Base-by-base conservation (phyloP, 92 coral and sea anemone species). In the Zoanthus sociatus region DNA sequence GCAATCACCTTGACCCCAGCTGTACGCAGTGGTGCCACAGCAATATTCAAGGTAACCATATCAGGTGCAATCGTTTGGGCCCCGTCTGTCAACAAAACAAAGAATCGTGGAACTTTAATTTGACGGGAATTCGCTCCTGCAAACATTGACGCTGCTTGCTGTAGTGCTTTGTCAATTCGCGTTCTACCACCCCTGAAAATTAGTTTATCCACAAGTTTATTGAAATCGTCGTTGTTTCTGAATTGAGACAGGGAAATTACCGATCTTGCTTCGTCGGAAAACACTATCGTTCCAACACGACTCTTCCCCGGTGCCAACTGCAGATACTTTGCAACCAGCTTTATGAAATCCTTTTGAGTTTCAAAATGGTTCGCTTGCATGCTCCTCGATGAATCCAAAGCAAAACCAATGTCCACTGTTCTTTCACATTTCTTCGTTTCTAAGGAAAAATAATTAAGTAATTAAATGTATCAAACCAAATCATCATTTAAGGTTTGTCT, bases 91-190 rank as follows among this genome's bases (percentile, higher is more conserved):
- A 81, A n/a, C 20, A 81, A 9, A 45, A 81, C 31, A 6, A 81
- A 45, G n/a, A 81, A 54, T 46, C 70, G 74, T 45, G 85, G 21
- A 31, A 64, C 63, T 9, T 66, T 66, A 7, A 44, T 6, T 12
- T 74, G 85, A 5, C 85, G 61, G 10, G 31, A 32, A 20, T 42
- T 66, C 4, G 85, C 75, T 6, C 42, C 44, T 30, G 32, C 46
- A 32, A 81, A 64, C 76, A 81, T 46, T 9, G 85, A 45, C 2
- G 7, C 85, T 11, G 85, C 85, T 7, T 46, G 61, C 7, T 33
- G 46, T 0, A 81, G 61, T 56, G 85, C 85, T 18, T 81, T 81
- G 85, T 81, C 85, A n/a, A 81, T 81, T n/a, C 85, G 71, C 9
- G 85, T 81, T 21, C 85, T 81, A 12, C 85, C 85, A 12, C 85